Evolutionary conservation across 2,797 vertebrate genomes (phyloP).

Genomic region (Sebastes trivittatus): DNA sequence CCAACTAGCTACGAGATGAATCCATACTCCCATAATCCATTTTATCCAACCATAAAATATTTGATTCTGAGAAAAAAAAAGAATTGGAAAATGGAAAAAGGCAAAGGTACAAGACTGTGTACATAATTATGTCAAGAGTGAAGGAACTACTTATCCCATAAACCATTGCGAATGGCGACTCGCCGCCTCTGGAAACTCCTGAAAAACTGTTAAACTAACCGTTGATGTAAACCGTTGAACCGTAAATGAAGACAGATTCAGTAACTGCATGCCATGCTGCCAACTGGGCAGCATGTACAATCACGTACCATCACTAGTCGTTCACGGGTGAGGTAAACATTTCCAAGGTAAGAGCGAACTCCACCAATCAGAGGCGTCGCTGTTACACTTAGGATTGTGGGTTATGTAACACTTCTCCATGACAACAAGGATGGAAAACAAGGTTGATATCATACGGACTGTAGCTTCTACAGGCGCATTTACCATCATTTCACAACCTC

Average conservation of each 20-base stretch:
- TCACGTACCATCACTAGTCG: not conserved
- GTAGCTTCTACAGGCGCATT: too few species aligned
- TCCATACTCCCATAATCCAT: not conserved
- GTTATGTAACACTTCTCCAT: rapidly evolving
- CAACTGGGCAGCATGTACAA: not conserved
- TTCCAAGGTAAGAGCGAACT: not conserved
- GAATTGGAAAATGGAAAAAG: not conserved
- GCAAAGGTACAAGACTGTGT: not conserved
- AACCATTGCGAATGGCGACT: too few species aligned
- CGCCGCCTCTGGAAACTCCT: not conserved
- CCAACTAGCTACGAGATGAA: not conserved
- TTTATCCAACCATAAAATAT: not conserved
- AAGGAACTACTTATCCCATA: too few species aligned
- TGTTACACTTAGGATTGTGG: not conserved
- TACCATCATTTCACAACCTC: too few species aligned
- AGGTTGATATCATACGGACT: too few species aligned
- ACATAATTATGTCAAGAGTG: too few species aligned
- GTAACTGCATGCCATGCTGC: too few species aligned
- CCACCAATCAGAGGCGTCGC: not conserved
- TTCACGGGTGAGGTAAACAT: not conserved
- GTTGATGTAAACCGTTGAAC: too few species aligned
- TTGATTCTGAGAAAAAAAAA: not conserved
- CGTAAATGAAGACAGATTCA: too few species aligned
- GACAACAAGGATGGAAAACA: too few species aligned
- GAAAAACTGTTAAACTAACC: not conserved